phyloP scores from a whole-genome alignment of 1,140 invertebrate genomes.

The Dufourea novaeangliae region DNA sequence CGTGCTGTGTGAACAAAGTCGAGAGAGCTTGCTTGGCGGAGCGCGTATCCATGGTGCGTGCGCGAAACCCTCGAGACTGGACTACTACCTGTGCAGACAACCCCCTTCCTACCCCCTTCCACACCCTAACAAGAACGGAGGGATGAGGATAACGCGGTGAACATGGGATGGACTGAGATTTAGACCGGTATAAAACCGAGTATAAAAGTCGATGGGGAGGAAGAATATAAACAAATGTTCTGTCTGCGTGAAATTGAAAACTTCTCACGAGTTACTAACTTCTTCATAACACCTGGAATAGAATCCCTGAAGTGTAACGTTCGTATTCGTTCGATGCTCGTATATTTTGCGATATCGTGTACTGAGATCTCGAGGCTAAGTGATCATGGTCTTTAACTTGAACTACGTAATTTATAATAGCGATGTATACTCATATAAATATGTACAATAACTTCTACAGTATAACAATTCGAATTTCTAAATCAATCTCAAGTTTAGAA shows the following conservation, averaged over 20 bases:
- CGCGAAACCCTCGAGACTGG: conserved; percentile 35
- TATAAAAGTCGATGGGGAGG: neutral
- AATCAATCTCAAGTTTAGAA: too few relatives aligned
- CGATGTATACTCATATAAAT: too few relatives aligned
- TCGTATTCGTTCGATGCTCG: neutral
- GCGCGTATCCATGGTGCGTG: conserved; percentile 65
- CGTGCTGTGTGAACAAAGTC: conserved; percentile 65
- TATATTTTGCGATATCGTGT: neutral
- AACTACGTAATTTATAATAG: too few relatives aligned
- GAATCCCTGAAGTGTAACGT: neutral
- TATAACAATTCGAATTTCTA: too few relatives aligned
- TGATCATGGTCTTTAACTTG: neutral
- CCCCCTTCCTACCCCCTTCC: too few relatives aligned
- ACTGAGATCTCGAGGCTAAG: neutral
- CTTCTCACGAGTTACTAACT: neutral
- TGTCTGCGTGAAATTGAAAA: conserved; percentile 16
- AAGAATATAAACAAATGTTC: conserved; percentile 17
- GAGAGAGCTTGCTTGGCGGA: conserved; percentile 50
- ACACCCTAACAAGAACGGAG: neutral
- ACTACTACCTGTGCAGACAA: conserved; percentile 12
- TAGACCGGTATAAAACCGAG: conserved; percentile 13
- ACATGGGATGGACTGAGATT: conserved; percentile 24
- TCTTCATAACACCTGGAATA: neutral
- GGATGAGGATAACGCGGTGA: neutral
- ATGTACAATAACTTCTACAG: too few relatives aligned